These are phyloP conservation scores for Parapristionchus giblindavisi DNA, from an alignment of 2,888 invertebrate species.

Conservation along the genomic window DNA sequence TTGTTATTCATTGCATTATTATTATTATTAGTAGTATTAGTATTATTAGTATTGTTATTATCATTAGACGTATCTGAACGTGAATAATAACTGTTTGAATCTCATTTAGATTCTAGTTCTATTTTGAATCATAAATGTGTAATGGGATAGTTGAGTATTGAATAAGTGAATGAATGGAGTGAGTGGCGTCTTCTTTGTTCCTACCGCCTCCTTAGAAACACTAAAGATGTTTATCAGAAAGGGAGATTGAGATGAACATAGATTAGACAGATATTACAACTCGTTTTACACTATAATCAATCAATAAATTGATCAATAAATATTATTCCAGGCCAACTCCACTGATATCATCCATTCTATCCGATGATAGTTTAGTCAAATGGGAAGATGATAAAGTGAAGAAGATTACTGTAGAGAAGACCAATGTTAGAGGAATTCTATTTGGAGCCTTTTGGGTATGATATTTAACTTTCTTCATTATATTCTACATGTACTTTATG, in stretches of 20 bases:
- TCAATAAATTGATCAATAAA: not conserved
- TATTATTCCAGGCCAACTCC: slow-evolving; percentile 31
- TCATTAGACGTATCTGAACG: no score
- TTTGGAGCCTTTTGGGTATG: slow-evolving; percentile 90
- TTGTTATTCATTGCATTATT: no score
- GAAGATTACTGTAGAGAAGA: slow-evolving; percentile 53
- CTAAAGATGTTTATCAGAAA: slow-evolving; percentile 19
- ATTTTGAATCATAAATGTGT: no score
- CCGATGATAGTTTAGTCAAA: slow-evolving; percentile 11
- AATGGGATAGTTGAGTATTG: no score
- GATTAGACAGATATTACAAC: not conserved
- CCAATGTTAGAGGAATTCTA: slow-evolving; percentile 79
- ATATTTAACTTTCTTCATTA: not conserved
- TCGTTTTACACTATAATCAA: no score
- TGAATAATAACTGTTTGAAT: no score
- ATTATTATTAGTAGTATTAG: no score
- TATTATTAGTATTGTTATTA: no score
- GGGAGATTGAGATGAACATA: not conserved
- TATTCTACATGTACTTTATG: not conserved
- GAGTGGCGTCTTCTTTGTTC: not conserved
- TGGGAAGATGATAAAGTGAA: slow-evolving; percentile 25
- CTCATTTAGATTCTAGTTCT: no score
- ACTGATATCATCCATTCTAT: slow-evolving; percentile 6
- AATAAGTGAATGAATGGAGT: not conserved
- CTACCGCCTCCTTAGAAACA: not conserved